These are phyloP conservation scores for Notocelia uddmanniana DNA, from an alignment of 2,888 invertebrate species.

Conservation along the genomic window DNA sequence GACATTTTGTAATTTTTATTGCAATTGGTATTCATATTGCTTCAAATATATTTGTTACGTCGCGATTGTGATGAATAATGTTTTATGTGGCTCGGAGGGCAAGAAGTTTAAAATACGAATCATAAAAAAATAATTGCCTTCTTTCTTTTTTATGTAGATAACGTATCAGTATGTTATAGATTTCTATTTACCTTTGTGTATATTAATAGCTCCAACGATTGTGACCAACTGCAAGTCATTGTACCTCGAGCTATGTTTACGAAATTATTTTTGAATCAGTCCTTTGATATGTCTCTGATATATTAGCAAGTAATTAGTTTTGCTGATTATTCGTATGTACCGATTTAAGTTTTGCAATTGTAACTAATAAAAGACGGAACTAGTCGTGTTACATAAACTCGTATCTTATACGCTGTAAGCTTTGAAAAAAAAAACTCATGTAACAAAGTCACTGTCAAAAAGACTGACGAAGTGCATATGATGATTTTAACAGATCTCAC, in stretches of 20 bases:
- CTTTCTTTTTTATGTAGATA: too few species aligned
- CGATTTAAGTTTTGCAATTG: constrained; percentile 8
- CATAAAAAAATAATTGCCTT: too few species aligned
- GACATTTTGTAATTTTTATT: too few species aligned
- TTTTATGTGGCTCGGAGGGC: too few species aligned
- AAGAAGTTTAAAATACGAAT: too few species aligned
- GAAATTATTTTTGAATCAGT: constrained; percentile 32
- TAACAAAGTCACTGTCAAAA: background rate
- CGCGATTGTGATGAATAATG: too few species aligned
- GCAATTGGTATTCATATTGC: too few species aligned
- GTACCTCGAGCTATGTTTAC: constrained; percentile 34
- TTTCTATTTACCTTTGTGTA: constrained; percentile 16
- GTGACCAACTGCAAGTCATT: constrained; percentile 38
- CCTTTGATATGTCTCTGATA: constrained; percentile 27
- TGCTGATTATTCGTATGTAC: constrained; percentile 11
- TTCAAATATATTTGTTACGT: too few species aligned
- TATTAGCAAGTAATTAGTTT: constrained; percentile 33
- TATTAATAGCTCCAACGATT: constrained; percentile 12
- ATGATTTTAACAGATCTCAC: too few species aligned
- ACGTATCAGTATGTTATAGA: background rate
- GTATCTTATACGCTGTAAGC: background rate
- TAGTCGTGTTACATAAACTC: background rate
- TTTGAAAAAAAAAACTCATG: background rate
- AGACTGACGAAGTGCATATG: background rate
- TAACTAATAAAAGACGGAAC: background rate